Conservation (phyloP, 2,797 vertebrate genomes). For the Mormyrops attenuatus region DNA sequence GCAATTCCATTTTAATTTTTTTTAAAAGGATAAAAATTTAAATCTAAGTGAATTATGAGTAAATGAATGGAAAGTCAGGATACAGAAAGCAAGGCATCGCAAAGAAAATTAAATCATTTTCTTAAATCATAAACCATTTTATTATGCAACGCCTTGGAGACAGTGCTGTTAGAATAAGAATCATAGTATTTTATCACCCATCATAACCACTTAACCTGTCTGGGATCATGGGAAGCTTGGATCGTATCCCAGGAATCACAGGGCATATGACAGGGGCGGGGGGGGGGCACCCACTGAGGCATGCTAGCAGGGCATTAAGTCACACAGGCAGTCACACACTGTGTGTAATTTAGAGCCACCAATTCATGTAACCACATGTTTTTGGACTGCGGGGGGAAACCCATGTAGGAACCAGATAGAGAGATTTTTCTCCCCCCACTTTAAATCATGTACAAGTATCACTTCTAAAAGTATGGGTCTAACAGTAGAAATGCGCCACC, state of each 20-base stretch:
- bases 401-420: background rate
- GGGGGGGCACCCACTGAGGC: background rate
- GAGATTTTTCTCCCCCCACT: background rate
- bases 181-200: background rate
- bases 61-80: background rate
- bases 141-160: background rate
- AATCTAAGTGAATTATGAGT: background rate
- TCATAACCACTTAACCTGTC: background rate
- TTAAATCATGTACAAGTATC: background rate
- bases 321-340: background rate
- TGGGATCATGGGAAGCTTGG: background rate
- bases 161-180: background rate
- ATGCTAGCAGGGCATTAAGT: background rate
- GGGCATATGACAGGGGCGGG: background rate
- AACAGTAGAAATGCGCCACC: background rate
- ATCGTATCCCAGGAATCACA: background rate
- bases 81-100: background rate
- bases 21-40: background rate
- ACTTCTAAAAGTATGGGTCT: background rate
- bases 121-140: background rate
- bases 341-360: background rate
- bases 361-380: background rate
- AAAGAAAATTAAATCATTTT: background rate
- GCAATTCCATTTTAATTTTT: background rate
- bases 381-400: background rate